Conservation (phyloP, 2,797 vertebrate species). For the Epinephelus awoara region DNA sequence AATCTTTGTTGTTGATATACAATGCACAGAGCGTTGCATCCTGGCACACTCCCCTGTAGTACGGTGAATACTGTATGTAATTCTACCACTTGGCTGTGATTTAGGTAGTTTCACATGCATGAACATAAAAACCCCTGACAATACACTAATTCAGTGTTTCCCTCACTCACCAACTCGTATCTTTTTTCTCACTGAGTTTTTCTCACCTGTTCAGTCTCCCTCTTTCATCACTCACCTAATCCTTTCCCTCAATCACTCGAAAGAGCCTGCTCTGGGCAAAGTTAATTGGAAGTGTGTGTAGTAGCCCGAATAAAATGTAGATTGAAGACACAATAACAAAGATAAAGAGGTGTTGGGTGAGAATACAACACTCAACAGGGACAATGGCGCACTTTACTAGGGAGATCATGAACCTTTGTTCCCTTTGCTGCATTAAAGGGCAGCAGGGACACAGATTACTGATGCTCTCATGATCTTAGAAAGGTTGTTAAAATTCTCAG, state of each 20-base stretch:
- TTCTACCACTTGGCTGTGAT: not conserved
- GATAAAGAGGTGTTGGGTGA: conserved; percentile 34
- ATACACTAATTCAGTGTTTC: not conserved
- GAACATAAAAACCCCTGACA: not conserved
- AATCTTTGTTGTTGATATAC: no score
- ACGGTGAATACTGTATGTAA: not conserved
- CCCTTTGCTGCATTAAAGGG: not conserved
- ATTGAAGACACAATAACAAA: conserved; percentile 56
- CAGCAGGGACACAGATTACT: not conserved
- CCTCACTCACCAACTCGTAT: not conserved
- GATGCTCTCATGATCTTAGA: not conserved
- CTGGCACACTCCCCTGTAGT: not conserved
- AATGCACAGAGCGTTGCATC: not conserved
- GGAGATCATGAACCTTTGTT: not conserved
- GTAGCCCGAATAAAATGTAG: conserved; percentile 55
- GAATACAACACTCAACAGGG: conserved; percentile 21
- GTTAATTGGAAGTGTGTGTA: conserved; percentile 63
- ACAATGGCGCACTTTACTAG: conserved; percentile 10
- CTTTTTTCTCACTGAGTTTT: conserved; percentile 12
- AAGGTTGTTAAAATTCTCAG: not conserved
- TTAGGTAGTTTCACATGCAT: not conserved
- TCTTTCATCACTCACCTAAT: conserved; percentile 43
- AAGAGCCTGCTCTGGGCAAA: conserved; percentile 32
- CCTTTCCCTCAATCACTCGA: conserved; percentile 38
- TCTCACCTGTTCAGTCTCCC: conserved; percentile 37